Base-by-base conservation (phyloP, 2,797 vertebrate species). In the Gouania willdenowi region DNA sequence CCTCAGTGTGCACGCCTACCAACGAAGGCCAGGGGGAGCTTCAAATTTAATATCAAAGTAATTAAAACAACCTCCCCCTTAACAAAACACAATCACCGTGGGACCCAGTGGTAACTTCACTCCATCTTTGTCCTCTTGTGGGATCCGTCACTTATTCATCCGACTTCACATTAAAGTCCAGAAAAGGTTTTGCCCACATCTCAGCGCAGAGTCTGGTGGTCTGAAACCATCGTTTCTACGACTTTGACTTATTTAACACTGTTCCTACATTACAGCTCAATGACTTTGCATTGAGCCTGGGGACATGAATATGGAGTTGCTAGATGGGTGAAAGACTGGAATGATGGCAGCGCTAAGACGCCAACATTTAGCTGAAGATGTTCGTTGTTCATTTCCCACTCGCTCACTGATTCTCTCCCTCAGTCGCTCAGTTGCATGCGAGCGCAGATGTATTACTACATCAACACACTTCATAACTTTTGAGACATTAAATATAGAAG, bases 201-300 rank as follows among this genome's bases (percentile, higher is more conserved):
- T 36, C 47, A 43, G 48, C 30, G 8, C 19, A 5, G 59, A 56
- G 54, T 52, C 51, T 47, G 55, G 20, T 41, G 62, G 53, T 58
- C 43, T 69, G 60, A 53, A 55, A 53, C 52, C 52, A 64, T 51
- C 45, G 30, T 38, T 28, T 1, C 65, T 27, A 7, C 61, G n/a
- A n/a, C n/a, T n/a, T 75, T 85, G 41, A 77, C 43, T 83, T 77
- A 79, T 82, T 80, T 48, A 77, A 43, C 56, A 34, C 45, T 36
- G 56, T 62, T 79, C 54, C 29, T 68, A 65, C 50, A 54, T 71
- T 70, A 72, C 73, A 82, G 71, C 78, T 81, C 75, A 10, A 40
- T 69, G 75, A 49, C 75, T 84, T 48, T 54, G 59, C 58, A 15
- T 44, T 32, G 68, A 69, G 64, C 44, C 47, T 6, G 39, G 69